Conservation (phyloP, 2,797 vertebrate species). For the Podarcis lilfordi region DNA sequence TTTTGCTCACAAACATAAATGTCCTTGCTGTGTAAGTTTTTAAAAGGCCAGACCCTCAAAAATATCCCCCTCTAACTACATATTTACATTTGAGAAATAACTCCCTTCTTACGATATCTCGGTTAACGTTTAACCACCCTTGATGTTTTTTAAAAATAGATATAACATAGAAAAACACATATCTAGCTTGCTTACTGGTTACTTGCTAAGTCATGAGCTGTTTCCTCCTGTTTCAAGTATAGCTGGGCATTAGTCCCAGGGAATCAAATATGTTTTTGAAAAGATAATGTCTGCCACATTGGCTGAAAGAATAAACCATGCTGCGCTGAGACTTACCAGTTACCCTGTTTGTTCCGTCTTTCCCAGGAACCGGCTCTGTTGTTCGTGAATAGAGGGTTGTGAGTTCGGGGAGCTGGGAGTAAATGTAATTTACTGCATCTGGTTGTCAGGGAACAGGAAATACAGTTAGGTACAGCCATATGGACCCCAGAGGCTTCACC, state of each 20-base stretch:
- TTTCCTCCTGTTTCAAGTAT: conserved; percentile 51
- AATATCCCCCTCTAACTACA: neutral
- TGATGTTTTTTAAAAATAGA: neutral
- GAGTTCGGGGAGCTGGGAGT: conserved; percentile 85
- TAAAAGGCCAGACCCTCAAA: neutral
- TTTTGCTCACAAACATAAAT: neutral
- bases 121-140: neutral
- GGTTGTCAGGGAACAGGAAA: conserved; percentile 80
- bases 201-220: neutral
- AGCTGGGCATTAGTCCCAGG: conserved; percentile 25
- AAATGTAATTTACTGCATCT: conserved; percentile 83
- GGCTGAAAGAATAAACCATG: conserved; percentile 55
- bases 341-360: conserved; percentile 82
- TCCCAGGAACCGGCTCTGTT: conserved; percentile 79
- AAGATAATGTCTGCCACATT: conserved; percentile 56
- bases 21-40: neutral
- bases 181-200: neutral
- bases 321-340: conserved; percentile 88
- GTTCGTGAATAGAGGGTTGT: conserved; percentile 81
- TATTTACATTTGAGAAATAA: neutral
- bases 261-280: conserved; percentile 43
- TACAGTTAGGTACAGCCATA: conserved; percentile 73
- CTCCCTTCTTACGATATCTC: neutral
- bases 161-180: neutral
- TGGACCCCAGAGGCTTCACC: conserved; percentile 77